Base-by-base conservation (phyloP, 2,113 vertebrate genomes). In the Vimba vimba region DNA sequence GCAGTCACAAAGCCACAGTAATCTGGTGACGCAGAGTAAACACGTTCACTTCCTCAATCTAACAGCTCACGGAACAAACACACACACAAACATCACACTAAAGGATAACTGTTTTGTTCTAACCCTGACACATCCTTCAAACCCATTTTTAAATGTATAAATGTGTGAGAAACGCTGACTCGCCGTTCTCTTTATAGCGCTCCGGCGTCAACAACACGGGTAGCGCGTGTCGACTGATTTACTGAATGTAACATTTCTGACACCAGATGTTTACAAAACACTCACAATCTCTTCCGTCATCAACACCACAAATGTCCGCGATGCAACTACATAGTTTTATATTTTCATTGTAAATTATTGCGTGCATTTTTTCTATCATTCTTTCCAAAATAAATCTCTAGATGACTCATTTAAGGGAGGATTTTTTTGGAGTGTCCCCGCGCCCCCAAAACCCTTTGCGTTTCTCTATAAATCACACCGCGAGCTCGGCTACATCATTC, bases 11-110 rank as follows among this genome's bases (percentile, higher is more conserved):
- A 64, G 55, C 25, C 19, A 69, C 33, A 25, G 66, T 25, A 50
- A 71, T 91, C 57, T 92, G 91, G 89, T 94, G 93, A 94, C 94
- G 94, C 88, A 86, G 82, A 90, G 84, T 86, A 91, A 89, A 93
- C 93, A 94, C 81, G 85, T 88, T 88, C 83, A 9, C 81, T 86
- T 23, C 68, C 87, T 88, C 85, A 19, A 43, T 79, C 30, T 13
- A 23, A 39, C 43, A 55, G 36, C 10, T 36, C 30, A 23, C 8
- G 8, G 6, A 4, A 30, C 11, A 0, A 43, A 52, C 27, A 47
- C 36, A 45, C 50, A 62, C 50, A 62, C 7, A 36, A 25, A 69
- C 21, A 45, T 12, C 33, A 43, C 17, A 59, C 6, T 19, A 43
- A 73, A 12, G 21, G 2, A 27, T 9, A 23, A 30, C 1, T 1